Conservation (phyloP, 2,888 invertebrate species). For the Osmoderma eremita region DNA sequence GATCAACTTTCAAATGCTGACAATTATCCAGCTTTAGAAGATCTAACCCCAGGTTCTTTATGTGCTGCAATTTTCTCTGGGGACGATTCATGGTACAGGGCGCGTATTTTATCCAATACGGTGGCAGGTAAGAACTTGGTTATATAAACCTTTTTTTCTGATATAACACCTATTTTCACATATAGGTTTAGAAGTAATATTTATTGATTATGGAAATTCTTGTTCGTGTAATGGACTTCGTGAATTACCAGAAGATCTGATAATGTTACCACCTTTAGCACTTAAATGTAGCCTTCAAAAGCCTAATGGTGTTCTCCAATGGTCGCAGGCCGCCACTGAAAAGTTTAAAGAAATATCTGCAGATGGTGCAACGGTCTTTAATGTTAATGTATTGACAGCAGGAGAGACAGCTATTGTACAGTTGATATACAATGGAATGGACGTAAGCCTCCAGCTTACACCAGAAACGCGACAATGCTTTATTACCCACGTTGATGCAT, state of each 20-base stretch:
- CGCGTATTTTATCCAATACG: slow-evolving; percentile 68
- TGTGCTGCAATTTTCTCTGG: slow-evolving; percentile 75
- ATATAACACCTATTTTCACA: neutral
- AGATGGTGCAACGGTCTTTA: slow-evolving; percentile 76
- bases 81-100: slow-evolving; percentile 76
- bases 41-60: slow-evolving; percentile 69
- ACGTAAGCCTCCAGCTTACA: slow-evolving; percentile 70
- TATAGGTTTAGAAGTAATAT: slow-evolving; percentile 69
- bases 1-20: slow-evolving; percentile 67
- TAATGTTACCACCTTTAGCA: slow-evolving; percentile 69
- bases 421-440: slow-evolving; percentile 70
- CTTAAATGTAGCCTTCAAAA: slow-evolving; percentile 71
- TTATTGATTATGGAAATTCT: slow-evolving; percentile 78
- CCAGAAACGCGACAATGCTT: slow-evolving; percentile 62
- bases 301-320: slow-evolving; percentile 65
- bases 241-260: slow-evolving; percentile 70
- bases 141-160: neutral
- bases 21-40: slow-evolving; percentile 65
- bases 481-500: slow-evolving; percentile 74
- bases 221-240: slow-evolving; percentile 70
- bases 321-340: slow-evolving; percentile 74
- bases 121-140: slow-evolving; percentile 61
- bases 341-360: slow-evolving; percentile 76
- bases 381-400: slow-evolving; percentile 73
- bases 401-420: slow-evolving; percentile 74